Conservation (phyloP, 2,113 vertebrate species). For the Reinhardtius hippoglossoides region DNA sequence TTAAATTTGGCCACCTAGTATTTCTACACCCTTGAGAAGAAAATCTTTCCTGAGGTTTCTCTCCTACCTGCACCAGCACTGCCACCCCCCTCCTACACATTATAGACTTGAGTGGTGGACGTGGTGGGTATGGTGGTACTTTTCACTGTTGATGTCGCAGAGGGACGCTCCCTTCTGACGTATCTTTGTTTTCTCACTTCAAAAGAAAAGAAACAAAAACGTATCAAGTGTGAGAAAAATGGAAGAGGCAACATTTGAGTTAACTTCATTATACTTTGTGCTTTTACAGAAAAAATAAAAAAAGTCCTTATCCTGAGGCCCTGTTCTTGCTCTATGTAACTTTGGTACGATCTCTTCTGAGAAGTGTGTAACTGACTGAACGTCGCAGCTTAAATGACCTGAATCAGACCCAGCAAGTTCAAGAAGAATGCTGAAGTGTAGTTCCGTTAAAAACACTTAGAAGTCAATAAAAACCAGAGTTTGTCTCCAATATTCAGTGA, state of each 20-base stretch:
- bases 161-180: conserved; percentile 82
- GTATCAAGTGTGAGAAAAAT: not conserved
- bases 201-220: conserved; percentile 9
- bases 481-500: too few relatives aligned
- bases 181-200: conserved; percentile 84
- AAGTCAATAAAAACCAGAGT: too few relatives aligned
- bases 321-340: too few relatives aligned
- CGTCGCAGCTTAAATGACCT: too few relatives aligned
- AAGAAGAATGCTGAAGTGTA: too few relatives aligned
- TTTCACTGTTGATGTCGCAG: conserved; percentile 58
- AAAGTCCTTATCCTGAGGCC: too few relatives aligned
- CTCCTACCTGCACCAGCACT: conserved; percentile 25
- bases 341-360: too few relatives aligned
- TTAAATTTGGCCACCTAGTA: conserved; percentile 33
- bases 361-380: too few relatives aligned
- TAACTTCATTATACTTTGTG: not conserved
- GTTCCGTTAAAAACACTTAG: too few relatives aligned
- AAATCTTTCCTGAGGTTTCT: conserved; percentile 58
- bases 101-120: conserved; percentile 74
- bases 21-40: conserved; percentile 17
- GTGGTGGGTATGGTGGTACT: conserved; percentile 67
- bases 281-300: not conserved
- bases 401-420: too few relatives aligned
- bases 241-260: not conserved
- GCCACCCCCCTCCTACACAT: conserved; percentile 58